These are phyloP conservation scores for Podocnemis expansa DNA, from an alignment of 2,113 vertebrate genomes.

Conservation along the genomic window DNA sequence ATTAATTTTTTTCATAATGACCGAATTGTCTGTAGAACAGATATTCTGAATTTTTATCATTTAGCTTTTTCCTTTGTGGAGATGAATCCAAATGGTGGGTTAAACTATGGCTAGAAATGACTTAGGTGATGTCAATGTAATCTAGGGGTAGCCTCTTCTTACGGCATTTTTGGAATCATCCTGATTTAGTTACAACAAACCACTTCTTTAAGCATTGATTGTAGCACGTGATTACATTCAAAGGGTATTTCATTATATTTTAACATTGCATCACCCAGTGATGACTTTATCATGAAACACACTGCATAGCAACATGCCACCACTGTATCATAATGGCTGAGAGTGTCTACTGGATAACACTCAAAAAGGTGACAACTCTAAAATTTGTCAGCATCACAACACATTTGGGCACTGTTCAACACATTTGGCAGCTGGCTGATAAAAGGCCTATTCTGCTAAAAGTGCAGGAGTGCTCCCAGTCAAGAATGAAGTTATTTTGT, in stretches of 20 bases:
- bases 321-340: constrained; percentile 16
- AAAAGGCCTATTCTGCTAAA: neutral
- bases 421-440: neutral
- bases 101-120: constrained; percentile 12
- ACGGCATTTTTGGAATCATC: constrained; percentile 46
- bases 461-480: neutral
- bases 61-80: constrained; percentile 30
- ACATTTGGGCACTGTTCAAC: constrained; percentile 26
- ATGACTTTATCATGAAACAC: constrained; percentile 55
- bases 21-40: neutral
- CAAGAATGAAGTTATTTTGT: neutral
- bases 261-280: constrained; percentile 49
- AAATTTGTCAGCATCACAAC: neutral
- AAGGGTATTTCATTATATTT: constrained; percentile 30
- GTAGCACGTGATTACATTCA: constrained; percentile 53
- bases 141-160: constrained; percentile 38
- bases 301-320: constrained; percentile 54
- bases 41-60: constrained; percentile 26
- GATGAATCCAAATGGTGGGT: constrained; percentile 50
- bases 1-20: neutral
- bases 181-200: constrained; percentile 54
- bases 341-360: neutral
- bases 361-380: constrained; percentile 30
- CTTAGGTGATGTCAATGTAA: constrained; percentile 40
- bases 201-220: constrained; percentile 62